Conservation (phyloP, 53 echinoderm and acorn worm species). For the Echinometra lucunter region DNA sequence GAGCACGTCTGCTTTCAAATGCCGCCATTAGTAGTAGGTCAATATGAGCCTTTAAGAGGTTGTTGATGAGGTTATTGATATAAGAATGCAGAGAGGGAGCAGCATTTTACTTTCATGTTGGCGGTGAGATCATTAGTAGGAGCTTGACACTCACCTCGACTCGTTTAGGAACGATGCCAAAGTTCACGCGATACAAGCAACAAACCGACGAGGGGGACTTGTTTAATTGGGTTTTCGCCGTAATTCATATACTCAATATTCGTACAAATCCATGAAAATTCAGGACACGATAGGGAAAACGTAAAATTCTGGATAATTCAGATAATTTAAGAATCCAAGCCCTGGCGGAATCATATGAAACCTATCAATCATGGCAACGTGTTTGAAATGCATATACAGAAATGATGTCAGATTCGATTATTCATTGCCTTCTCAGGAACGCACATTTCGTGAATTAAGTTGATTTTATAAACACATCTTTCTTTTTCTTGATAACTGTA, state of each 20-base stretch:
- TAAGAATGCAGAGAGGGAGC: background rate
- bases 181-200: background rate
- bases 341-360: too few species aligned
- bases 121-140: background rate
- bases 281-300: background rate
- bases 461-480: too few species aligned
- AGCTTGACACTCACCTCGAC: background rate
- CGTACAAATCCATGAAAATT: background rate
- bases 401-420: too few species aligned
- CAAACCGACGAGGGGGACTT: background rate
- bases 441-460: too few species aligned
- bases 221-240: background rate
- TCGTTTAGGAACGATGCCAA: slow-evolving; percentile 19
- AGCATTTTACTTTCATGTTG: background rate
- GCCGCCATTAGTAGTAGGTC: background rate
- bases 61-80: background rate
- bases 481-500: too few species aligned
- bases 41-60: background rate
- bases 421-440: too few species aligned
- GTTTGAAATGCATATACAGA: too few species aligned
- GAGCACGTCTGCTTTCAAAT: background rate
- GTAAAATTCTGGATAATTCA: background rate
- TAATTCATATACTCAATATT: background rate
- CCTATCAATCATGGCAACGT: too few species aligned
- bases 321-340: background rate